Evolutionary conservation across 1,140 invertebrate species (phyloP).

Genomic region (Nasonia giraulti): DNA sequence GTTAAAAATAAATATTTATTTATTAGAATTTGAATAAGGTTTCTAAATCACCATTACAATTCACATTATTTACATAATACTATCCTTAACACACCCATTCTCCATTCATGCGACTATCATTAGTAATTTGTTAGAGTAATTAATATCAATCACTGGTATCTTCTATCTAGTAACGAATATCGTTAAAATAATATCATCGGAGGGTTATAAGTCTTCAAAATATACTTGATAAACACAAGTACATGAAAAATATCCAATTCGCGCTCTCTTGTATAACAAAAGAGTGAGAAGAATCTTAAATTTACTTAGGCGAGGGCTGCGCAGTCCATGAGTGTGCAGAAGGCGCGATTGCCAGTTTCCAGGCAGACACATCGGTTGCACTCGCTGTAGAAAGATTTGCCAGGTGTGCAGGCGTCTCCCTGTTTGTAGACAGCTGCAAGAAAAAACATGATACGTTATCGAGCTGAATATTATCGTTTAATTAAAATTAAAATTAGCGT

Average conservation of each 20-base stretch:
- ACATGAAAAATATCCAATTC: not conserved
- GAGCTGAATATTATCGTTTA: not conserved
- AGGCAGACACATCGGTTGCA: conserved; percentile 55
- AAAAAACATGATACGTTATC: not conserved
- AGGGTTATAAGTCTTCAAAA: not conserved
- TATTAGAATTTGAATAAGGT: not conserved
- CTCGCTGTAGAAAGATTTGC: conserved; percentile 45
- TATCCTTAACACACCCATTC: not conserved
- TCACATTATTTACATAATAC: not conserved
- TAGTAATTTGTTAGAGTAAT: not conserved
- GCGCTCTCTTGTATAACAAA: not conserved
- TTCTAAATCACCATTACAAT: not conserved
- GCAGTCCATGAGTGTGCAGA: conserved; percentile 34
- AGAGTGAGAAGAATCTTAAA: not conserved
- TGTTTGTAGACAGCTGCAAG: conserved; percentile 8
- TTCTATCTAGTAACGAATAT: conserved; percentile 1
- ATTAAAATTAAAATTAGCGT: not conserved
- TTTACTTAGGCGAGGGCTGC: not conserved
- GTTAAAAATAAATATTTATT: conserved; percentile 4
- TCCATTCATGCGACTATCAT: not conserved
- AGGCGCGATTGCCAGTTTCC: conserved; percentile 29
- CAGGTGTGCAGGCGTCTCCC: conserved; percentile 31
- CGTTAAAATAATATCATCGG: not conserved
- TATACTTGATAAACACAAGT: not conserved
- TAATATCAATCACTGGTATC: not conserved